A percentile compares a stretch with the other conserved stretches of the same genome.
Conservation (phyloP, 2,113 vertebrate genomes). For the Daphoenositta chrysoptera region DNA sequence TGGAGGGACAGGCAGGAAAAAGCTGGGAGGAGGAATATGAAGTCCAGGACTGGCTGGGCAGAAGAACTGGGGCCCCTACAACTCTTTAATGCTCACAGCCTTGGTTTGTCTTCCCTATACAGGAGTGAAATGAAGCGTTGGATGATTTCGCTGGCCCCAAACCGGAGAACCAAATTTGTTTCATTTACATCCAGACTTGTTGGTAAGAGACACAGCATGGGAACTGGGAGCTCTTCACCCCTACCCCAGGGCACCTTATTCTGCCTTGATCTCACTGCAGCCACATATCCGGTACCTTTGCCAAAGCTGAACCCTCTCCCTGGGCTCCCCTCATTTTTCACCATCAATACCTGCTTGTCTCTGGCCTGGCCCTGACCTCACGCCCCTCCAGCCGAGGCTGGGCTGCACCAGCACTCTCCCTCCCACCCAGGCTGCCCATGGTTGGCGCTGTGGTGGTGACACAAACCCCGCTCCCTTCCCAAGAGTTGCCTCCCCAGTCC, state of each 20-base stretch:
- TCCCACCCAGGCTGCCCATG: not conserved
- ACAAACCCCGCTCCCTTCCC: fast-evolving
- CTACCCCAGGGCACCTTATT: not conserved
- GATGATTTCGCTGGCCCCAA: conserved; percentile 91
- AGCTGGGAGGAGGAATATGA: not conserved
- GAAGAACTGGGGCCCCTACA: not conserved
- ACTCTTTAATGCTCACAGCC: not conserved
- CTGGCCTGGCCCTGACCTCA: not conserved
- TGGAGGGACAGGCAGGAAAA: not conserved
- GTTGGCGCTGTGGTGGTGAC: not conserved
- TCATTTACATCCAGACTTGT: conserved; percentile 85
- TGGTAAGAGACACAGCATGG: conserved; percentile 72
- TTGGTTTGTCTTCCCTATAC: not conserved
- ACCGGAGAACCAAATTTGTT: conserved; percentile 89
- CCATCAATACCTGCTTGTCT: not conserved
- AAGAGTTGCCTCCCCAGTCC: fast-evolving
- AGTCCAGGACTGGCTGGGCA: not conserved
- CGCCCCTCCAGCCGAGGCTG: not conserved
- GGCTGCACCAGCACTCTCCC: not conserved
- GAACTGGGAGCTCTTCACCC: not conserved
- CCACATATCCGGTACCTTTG: not conserved
- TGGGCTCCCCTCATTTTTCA: not conserved
- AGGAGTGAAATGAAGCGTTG: conserved; percentile 97
- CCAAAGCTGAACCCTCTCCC: not conserved
- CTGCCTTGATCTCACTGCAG: not conserved